Conservation (phyloP, 2,113 vertebrate species). For the Gobius niger region DNA sequence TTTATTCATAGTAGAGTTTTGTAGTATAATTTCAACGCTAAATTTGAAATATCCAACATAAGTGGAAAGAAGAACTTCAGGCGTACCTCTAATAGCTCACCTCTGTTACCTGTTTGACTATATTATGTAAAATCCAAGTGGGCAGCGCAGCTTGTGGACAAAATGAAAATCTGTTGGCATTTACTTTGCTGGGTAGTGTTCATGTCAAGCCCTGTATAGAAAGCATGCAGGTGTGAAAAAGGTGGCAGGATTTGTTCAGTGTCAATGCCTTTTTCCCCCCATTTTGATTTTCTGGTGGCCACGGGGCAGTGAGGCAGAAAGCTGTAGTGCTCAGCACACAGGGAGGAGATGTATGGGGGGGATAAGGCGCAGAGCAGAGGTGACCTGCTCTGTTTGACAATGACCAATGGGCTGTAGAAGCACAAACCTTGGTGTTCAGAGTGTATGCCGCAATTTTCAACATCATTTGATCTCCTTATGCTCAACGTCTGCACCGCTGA, state of each 20-base stretch:
- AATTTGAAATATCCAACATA: no score
- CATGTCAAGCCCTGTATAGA: no score
- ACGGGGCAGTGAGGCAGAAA: slow-evolving; percentile 1
- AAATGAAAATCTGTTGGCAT: no score
- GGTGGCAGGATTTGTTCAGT: neutral
- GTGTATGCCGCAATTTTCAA: slow-evolving; percentile 10
- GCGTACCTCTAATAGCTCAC: no score
- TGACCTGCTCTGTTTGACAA: slow-evolving; percentile 4
- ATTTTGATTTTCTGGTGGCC: neutral
- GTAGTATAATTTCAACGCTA: no score
- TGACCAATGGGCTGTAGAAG: neutral
- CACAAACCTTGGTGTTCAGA: slow-evolving; percentile 2
- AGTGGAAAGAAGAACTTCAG: no score
- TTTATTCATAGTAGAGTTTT: neutral
- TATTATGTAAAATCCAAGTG: no score
- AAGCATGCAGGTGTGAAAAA: slow-evolving; percentile 5
- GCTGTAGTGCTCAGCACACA: neutral
- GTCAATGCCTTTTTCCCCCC: slow-evolving; percentile 3
- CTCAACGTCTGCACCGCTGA: neutral
- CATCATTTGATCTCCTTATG: slow-evolving; percentile 3
- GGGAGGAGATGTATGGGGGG: neutral
- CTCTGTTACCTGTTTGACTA: no score
- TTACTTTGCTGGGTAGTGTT: no score
- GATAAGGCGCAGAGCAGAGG: neutral
- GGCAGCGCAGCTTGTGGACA: no score